phyloP scores from a whole-genome alignment of 1,140 invertebrate genomes.

The Scaptomyza graminum region DNA sequence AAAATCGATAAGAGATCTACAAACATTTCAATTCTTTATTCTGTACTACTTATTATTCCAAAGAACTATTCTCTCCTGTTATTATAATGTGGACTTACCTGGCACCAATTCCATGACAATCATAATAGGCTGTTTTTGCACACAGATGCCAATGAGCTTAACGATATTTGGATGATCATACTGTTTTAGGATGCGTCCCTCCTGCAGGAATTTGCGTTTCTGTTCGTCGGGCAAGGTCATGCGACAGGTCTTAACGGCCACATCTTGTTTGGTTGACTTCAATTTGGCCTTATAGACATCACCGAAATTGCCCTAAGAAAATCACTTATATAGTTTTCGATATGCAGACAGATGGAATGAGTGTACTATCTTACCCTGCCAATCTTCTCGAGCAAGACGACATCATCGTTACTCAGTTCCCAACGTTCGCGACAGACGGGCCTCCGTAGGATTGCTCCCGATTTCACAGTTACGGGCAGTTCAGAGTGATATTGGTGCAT shows the following conservation, averaged over 20 bases:
- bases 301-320: conserved; percentile 95
- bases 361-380: conserved; percentile 90
- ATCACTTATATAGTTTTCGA: neutral
- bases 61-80: too few relatives aligned
- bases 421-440: conserved; percentile 96
- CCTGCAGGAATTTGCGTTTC: conserved; percentile 97
- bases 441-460: conserved; percentile 93
- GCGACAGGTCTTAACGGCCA: conserved; percentile 98
- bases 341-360: neutral
- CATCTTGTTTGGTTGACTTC: conserved; percentile 91
- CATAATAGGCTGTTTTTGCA: conserved; percentile 99
- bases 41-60: too few relatives aligned
- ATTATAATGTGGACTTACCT: conserved; percentile 27
- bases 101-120: conserved; percentile 95
- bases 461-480: conserved; percentile 94
- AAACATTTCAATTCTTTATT: too few relatives aligned
- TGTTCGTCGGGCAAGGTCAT: conserved; percentile 97
- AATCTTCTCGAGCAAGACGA: conserved; percentile 96
- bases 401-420: conserved; percentile 98
- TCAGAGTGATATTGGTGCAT: conserved; percentile 93
- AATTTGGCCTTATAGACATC: conserved; percentile 97
- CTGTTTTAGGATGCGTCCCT: conserved; percentile 97
- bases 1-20: too few relatives aligned
- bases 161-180: conserved; percentile 99
- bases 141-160: conserved; percentile 98